Percentiles rank a stretch among this genome's conserved stretches.
Evolutionary conservation across 2,888 invertebrate genomes (phyloP).

Genomic region (Gymnoscelis rufifasciata): DNA sequence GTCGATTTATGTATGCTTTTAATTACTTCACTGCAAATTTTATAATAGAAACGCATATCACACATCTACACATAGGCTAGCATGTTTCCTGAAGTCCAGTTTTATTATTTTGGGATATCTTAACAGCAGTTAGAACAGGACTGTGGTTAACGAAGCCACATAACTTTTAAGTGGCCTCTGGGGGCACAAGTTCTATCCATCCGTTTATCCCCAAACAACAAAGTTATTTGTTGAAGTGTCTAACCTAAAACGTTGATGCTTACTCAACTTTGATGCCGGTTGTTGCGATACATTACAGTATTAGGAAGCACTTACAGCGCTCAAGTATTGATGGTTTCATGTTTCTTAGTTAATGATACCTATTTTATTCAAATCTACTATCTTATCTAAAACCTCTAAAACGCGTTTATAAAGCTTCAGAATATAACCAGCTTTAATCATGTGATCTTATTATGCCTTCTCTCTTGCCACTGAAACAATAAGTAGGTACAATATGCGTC

Average conservation of each 20-base stretch:
- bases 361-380: too few species aligned
- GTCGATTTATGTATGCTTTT: too few species aligned
- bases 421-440: too few species aligned
- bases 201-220: constrained; percentile 67
- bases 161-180: constrained; percentile 75
- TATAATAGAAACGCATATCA: too few species aligned
- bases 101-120: constrained; percentile 48
- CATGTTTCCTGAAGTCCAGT: constrained; percentile 28
- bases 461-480: too few species aligned
- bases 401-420: too few species aligned
- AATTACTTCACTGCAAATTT: too few species aligned
- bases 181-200: constrained; percentile 59
- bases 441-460: too few species aligned
- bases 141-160: constrained; percentile 72
- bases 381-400: too few species aligned
- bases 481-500: too few species aligned
- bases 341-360: too few species aligned
- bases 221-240: constrained; percentile 68
- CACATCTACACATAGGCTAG: background rate
- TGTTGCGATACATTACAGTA: background rate
- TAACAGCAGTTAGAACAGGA: constrained; percentile 54
- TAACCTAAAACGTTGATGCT: constrained; percentile 58
- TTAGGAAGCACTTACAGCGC: background rate
- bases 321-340: too few species aligned
- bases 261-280: constrained; percentile 43